Conservation (phyloP, 2,113 vertebrate species). For the Muntiacus reevesi region DNA sequence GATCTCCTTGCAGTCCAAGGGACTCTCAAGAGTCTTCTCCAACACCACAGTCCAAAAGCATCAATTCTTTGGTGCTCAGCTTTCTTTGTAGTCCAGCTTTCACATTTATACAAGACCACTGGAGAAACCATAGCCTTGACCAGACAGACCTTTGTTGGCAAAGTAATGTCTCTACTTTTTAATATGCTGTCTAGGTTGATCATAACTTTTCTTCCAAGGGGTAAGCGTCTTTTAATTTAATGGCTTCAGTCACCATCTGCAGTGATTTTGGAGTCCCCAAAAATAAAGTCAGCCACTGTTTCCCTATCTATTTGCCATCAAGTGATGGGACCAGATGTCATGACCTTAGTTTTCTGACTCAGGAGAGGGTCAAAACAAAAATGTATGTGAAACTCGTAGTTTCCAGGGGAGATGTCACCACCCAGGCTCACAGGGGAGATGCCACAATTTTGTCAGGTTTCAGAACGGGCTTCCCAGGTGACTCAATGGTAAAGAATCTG, state of each 20-base stretch:
- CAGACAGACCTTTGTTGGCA: not conserved
- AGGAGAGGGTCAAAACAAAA: not conserved
- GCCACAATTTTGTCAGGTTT: not conserved
- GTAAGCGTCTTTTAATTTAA: not conserved
- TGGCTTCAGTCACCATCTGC: not conserved
- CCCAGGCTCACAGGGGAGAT: no score
- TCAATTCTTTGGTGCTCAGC: accelerated
- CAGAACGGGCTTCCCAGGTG: not conserved
- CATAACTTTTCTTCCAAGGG: not conserved
- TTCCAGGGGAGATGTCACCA: not conserved
- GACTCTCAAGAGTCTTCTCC: not conserved
- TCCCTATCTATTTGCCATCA: not conserved
- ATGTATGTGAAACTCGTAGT: not conserved
- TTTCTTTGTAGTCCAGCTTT: not conserved
- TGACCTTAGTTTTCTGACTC: not conserved
- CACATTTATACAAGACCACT: not conserved
- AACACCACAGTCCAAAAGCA: not conserved
- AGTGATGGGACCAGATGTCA: not conserved
- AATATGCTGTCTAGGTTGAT: not conserved
- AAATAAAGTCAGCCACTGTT: not conserved
- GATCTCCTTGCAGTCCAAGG: not conserved
- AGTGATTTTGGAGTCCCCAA: not conserved
- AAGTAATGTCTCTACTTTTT: not conserved
- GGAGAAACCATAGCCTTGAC: not conserved
- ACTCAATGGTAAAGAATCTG: not conserved